These are phyloP conservation scores for Natator depressus DNA, from an alignment of 2,113 vertebrate genomes.

Conservation along the genomic window DNA sequence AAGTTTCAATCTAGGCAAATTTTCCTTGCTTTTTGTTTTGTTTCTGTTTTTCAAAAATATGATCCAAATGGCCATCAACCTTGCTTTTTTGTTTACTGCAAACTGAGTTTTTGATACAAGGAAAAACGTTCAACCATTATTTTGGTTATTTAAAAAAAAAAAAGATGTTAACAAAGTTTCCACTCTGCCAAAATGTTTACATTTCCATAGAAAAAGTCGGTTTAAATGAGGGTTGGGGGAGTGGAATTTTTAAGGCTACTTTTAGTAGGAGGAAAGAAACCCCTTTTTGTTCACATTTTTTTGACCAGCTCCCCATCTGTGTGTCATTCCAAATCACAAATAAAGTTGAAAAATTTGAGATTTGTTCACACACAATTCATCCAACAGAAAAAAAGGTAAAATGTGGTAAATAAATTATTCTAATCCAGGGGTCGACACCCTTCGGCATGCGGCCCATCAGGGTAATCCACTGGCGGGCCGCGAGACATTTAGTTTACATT, in stretches of 20 bases:
- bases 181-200: rapidly evolving
- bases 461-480: no score
- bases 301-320: not conserved
- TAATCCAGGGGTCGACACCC: no score
- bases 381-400: not conserved
- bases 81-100: not conserved
- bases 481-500: no score
- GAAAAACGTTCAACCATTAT: not conserved
- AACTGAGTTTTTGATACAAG: not conserved
- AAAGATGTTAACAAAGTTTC: not conserved
- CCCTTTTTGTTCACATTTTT: not conserved
- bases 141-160: not conserved
- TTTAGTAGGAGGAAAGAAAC: not conserved
- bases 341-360: not conserved
- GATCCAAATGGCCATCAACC: not conserved
- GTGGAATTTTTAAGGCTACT: not conserved
- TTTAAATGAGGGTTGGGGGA: not conserved
- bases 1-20: not conserved
- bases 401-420: not conserved
- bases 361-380: not conserved
- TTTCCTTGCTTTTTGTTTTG: not conserved
- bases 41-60: not conserved
- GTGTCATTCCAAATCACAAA: not conserved
- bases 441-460: no score
- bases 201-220: not conserved